Conservation (phyloP, 2,888 invertebrate species). For the Chymomyza caudatula region DNA sequence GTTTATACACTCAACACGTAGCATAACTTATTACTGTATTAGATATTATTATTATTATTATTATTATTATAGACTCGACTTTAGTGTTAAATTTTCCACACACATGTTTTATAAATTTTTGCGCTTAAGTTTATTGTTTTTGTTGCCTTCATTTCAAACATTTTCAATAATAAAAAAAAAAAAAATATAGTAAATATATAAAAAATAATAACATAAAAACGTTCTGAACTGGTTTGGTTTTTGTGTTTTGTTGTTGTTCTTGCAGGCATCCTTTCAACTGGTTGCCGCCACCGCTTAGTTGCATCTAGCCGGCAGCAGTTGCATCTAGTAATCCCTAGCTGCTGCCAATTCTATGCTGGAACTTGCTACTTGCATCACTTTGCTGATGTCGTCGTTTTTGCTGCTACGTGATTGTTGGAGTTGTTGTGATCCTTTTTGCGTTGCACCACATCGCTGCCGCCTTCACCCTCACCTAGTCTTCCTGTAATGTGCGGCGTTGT, state of each 20-base stretch:
- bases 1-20: background rate
- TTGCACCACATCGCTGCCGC: constrained; percentile 29
- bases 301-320: background rate
- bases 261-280: background rate
- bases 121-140: background rate
- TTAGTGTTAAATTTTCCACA: background rate
- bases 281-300: background rate
- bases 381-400: constrained; percentile 9
- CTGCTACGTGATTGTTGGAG: constrained; percentile 17
- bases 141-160: background rate
- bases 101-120: background rate
- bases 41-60: background rate
- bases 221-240: constrained; percentile 73
- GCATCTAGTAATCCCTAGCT: background rate
- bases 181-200: constrained; percentile 58
- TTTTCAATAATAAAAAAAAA: constrained; percentile 36
- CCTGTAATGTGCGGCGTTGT: no score
- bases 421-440: constrained; percentile 37
- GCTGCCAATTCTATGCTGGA: background rate
- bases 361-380: constrained; percentile 1
- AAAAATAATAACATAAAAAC: constrained; percentile 67
- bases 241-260: constrained; percentile 16
- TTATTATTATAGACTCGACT: background rate
- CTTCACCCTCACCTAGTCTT: background rate
- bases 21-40: background rate